Percentiles rank a stretch among this genome's conserved stretches.
Evolutionary conservation across 1,140 invertebrate genomes (phyloP).

Genomic region (Orchestia grillus): DNA sequence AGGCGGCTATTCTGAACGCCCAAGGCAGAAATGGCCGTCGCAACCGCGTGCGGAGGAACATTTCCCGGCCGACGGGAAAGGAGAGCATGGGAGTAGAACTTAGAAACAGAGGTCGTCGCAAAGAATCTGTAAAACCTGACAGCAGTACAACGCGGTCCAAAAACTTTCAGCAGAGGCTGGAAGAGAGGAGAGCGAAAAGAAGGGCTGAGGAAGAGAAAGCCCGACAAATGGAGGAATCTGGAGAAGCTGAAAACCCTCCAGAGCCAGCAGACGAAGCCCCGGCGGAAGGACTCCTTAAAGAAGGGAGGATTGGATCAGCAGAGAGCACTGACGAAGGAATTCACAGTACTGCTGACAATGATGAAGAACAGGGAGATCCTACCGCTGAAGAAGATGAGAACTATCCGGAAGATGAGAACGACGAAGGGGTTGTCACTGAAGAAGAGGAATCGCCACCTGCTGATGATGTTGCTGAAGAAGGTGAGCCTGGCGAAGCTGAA

Average conservation of each 20-base stretch:
- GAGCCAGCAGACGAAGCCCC: neutral
- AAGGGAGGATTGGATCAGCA: conserved; percentile 26
- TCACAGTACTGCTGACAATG: conserved; percentile 25
- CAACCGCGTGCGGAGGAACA: neutral
- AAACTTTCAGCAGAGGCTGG: conserved; percentile 29
- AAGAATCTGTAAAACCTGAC: neutral
- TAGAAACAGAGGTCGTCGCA: neutral
- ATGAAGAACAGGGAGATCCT: conserved; percentile 32
- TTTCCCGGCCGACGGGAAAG: neutral
- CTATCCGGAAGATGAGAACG: neutral
- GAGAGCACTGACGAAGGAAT: conserved; percentile 42
- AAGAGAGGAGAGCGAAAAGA: neutral
- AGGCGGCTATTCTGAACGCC: neutral
- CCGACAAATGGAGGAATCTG: neutral
- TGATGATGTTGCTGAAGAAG: neutral
- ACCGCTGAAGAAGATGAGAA: conserved; percentile 24
- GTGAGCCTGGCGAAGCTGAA: neutral
- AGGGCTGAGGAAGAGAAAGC: neutral
- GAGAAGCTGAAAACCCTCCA: neutral
- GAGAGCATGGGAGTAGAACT: neutral
- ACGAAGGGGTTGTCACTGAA: neutral
- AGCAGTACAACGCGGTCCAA: neutral
- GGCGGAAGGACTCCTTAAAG: neutral
- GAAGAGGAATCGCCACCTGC: neutral
- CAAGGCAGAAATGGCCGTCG: conserved; percentile 22